Percentiles rank a stretch among this genome's conserved stretches.
Evolutionary conservation across 1,140 invertebrate genomes (phyloP).

Genomic region (Lordiphosa mommai): DNA sequence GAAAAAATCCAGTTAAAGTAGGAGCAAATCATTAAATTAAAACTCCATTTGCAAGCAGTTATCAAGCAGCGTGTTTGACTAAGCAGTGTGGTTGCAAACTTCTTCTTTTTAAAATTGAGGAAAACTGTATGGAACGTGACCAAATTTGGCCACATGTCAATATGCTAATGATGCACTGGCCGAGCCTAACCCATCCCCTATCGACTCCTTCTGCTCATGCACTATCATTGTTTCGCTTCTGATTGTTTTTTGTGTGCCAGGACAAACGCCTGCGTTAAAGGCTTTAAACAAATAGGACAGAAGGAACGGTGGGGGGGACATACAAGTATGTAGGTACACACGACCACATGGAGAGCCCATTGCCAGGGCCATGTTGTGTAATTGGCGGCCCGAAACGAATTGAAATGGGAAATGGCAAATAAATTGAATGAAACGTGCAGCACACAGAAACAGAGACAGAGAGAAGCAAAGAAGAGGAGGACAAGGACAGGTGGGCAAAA

Average conservation of each 20-base stretch:
- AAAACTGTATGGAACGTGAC: constrained; percentile 69
- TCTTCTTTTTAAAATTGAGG: too few species aligned
- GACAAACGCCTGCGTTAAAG: constrained; percentile 8
- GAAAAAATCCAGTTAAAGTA: too few species aligned
- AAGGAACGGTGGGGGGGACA: background rate
- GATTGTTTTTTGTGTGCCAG: background rate
- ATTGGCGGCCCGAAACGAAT: constrained; percentile 72
- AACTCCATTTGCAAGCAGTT: too few species aligned
- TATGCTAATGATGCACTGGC: constrained; percentile 67
- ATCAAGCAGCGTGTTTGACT: too few species aligned
- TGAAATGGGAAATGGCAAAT: constrained; percentile 73
- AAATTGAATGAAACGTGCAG: constrained; percentile 73
- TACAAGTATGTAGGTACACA: background rate
- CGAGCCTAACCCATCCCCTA: background rate
- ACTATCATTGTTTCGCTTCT: background rate
- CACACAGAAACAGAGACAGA: background rate
- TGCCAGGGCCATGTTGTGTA: constrained; percentile 53
- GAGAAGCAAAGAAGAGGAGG: too few species aligned
- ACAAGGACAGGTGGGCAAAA: constrained; percentile 6
- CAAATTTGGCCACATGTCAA: constrained; percentile 75
- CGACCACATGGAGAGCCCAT: constrained; percentile 9
- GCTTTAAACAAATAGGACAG: constrained; percentile 2
- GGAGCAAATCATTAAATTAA: too few species aligned
- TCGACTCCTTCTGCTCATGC: too few species aligned
- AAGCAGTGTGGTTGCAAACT: too few species aligned